Evolutionary conservation across 2,888 invertebrate species (phyloP).

Genomic region (Drosophila eohydei): DNA sequence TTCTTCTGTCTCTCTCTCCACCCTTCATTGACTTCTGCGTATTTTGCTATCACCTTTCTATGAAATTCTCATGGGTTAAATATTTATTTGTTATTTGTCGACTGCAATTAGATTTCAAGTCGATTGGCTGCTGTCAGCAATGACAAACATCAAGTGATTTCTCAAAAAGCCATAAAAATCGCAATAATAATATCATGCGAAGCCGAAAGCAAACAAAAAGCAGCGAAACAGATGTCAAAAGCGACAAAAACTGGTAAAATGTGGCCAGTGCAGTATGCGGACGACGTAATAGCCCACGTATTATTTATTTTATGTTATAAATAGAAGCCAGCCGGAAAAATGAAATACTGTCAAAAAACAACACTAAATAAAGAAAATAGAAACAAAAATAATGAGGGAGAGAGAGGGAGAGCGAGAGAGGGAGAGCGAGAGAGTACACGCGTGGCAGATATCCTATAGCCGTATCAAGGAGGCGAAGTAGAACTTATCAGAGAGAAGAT

Average conservation of each 20-base stretch:
- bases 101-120: constrained; percentile 37
- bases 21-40: too few relatives aligned
- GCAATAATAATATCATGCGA: constrained; percentile 24
- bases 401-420: too few relatives aligned
- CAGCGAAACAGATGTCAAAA: constrained; percentile 36
- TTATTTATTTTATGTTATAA: constrained; percentile 55
- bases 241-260: constrained; percentile 52
- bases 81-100: background rate
- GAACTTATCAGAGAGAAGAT: background rate
- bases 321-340: constrained; percentile 35
- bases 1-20: too few relatives aligned
- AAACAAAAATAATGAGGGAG: background rate
- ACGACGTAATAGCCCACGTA: constrained; percentile 41
- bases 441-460: background rate
- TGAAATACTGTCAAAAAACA: constrained; percentile 1
- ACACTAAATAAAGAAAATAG: background rate
- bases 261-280: constrained; percentile 47
- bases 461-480: background rate
- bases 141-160: constrained; percentile 28
- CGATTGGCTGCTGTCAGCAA: constrained; percentile 23
- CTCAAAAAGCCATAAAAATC: constrained; percentile 34
- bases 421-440: background rate
- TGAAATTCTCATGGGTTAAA: background rate
- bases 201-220: constrained; percentile 10
- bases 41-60: background rate